Evolutionary conservation across 2,113 vertebrate genomes (phyloP), one percentile per base, ranked within the genome.

Genomic region (Elgaria multicarinata): DNA sequence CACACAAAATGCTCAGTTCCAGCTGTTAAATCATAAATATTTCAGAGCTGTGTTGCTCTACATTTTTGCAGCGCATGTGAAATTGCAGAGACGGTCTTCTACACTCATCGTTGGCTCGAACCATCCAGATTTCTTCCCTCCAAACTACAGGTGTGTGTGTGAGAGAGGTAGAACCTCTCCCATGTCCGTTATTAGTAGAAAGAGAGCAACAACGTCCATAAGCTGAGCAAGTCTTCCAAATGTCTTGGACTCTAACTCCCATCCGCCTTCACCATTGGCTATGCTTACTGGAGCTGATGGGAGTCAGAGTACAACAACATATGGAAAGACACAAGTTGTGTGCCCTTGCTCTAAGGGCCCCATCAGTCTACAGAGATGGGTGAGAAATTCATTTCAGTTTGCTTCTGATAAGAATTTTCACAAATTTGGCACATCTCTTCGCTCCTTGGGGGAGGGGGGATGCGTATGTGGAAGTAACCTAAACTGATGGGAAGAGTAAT

Each of bases 1-100:
- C 85, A 72, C 92, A 89, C 92, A 90, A 95, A 95, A 88, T 31
- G 28, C 84, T 88, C 6, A 33, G 64, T 77, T 85, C 88, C 92
- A 95, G 94, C 85, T 94, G 91, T 91, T 95, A 53, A 66, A 69
- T 76, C 55, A 42, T 87, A 76, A 90, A 87, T 83, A 55, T 89
- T 92, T 95, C 91, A 90, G 90, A 91, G 85, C 86, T 80, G 78
- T 64, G 39, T 77, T 39, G 33, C 77, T 50, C 14, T 87, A 76
- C 20, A 72, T 86, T 92, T 93, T 86, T 87, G 90, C 90, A 91
- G 24, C 75, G 31, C n/a, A 64, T 62, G 8, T 90, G 91, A 94
- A 96, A 95, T 22, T 39, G 88, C 77, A 87, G 86, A 76, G 74
- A 93, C 50, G 33, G 10, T 66, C 81, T 93, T 92, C 88, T 58